These are phyloP conservation scores for Crax fasciolata DNA, from an alignment of 2,797 vertebrate species.

Conservation along the genomic window DNA sequence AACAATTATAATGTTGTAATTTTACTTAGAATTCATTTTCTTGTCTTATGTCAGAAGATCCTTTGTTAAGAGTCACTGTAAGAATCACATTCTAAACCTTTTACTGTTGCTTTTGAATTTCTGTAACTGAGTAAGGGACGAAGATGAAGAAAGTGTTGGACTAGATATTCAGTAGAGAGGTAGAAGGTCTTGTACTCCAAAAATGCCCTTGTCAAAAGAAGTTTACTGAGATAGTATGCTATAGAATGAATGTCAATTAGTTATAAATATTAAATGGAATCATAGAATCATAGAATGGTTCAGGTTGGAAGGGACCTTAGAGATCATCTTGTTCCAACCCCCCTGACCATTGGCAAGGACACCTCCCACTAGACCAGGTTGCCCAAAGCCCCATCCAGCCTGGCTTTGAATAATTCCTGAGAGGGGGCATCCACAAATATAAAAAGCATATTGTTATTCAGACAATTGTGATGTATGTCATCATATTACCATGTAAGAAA, in stretches of 20 bases:
- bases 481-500: neutral
- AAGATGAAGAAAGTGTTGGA: neutral
- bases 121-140: neutral
- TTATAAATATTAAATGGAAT: slow-evolving; percentile 7
- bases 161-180: neutral
- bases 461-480: neutral
- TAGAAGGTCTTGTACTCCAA: neutral
- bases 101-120: neutral
- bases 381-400: no score
- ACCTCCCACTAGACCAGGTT: no score
- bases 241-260: neutral
- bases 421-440: neutral
- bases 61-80: neutral
- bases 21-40: neutral
- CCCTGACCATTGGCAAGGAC: no score
- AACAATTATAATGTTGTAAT: neutral
- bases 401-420: no score
- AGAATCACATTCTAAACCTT: neutral
- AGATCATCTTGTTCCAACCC: no score
- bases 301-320: no score
- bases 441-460: neutral
- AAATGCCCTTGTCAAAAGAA: slow-evolving; percentile 13
- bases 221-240: neutral
- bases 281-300: no score
- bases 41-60: neutral